Base-by-base conservation (phyloP, 2,113 vertebrate species). In the Pterophyllum scalare region DNA sequence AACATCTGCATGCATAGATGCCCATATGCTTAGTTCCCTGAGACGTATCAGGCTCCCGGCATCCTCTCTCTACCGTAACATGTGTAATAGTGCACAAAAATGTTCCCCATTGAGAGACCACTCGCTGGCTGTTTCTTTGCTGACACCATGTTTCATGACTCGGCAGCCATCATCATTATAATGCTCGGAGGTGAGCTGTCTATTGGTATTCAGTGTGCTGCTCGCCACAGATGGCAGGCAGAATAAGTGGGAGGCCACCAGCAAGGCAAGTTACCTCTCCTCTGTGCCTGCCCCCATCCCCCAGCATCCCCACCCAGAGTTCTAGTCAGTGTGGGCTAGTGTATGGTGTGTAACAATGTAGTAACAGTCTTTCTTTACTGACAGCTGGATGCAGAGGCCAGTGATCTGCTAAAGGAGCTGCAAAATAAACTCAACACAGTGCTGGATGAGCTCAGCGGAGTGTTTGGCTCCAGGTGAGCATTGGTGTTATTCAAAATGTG, bases 311-410 rank as follows among this genome's bases (percentile, higher is more conserved):
- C 77, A 72, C 58, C 81, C 28, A 28, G 28, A 28, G 28, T 28
- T 28, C 75, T 80, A 86, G 76, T 38, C 35, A 82, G 74, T 81
- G 77, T 74, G 83, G 70, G 77, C 46, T 38, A 46, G 43, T 62
- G 62, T 81, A 62, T 38, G 20, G 6, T 67, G 75, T 61, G 72
- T 77, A 81, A 78, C 84, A 40, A 87, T 87, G 85, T 88, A 76
- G 60, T 92, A 84, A 90, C 89, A 78, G 79, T 81, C 43, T 89
- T 19, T 84, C 59, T 88, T 46, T 76, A 86, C 94, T 92, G 95
- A 64, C 96, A 99, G 98, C 90, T 99, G 95, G 98, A 99, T 92
- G 94, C 97, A 14, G 98, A 99, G 93, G 98, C 98, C 59, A 98
- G 98, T 72, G 87, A 92, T 75, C 89, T 96, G 89, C 96, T 99